These are phyloP conservation scores for Corynorhinus townsendii DNA, from an alignment of 2,113 vertebrate genomes.

Conservation along the genomic window DNA sequence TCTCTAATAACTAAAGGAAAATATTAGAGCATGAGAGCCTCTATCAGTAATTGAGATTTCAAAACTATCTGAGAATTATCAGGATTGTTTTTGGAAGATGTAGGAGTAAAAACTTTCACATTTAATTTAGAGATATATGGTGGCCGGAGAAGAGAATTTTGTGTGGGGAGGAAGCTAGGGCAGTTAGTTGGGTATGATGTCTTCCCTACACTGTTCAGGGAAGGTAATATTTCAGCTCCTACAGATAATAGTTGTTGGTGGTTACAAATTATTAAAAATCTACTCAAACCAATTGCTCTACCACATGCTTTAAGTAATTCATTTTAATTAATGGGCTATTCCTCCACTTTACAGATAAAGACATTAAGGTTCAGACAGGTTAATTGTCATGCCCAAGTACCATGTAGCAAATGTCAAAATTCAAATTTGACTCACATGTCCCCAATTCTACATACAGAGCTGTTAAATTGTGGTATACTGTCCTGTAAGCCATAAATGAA, in stretches of 20 bases:
- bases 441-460: not conserved
- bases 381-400: not conserved
- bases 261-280: not conserved
- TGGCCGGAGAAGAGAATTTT: not conserved
- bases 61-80: not conserved
- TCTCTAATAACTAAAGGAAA: constrained; percentile 6
- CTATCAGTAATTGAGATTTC: not conserved
- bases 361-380: not conserved
- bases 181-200: not conserved
- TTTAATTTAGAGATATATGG: not conserved
- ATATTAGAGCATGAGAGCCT: not conserved
- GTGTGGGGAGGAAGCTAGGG: not conserved
- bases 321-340: not conserved
- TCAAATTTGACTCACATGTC: not conserved
- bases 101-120: not conserved
- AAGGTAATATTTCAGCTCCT: not conserved
- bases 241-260: not conserved
- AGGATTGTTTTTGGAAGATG: constrained; percentile 13
- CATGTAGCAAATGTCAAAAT: not conserved
- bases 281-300: not conserved
- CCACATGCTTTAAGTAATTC: not conserved
- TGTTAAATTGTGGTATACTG: not conserved
- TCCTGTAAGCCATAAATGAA: not conserved
- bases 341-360: not conserved
- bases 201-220: not conserved